Conservation (phyloP, 2,888 invertebrate species). For the Ennomos fuscantarius region DNA sequence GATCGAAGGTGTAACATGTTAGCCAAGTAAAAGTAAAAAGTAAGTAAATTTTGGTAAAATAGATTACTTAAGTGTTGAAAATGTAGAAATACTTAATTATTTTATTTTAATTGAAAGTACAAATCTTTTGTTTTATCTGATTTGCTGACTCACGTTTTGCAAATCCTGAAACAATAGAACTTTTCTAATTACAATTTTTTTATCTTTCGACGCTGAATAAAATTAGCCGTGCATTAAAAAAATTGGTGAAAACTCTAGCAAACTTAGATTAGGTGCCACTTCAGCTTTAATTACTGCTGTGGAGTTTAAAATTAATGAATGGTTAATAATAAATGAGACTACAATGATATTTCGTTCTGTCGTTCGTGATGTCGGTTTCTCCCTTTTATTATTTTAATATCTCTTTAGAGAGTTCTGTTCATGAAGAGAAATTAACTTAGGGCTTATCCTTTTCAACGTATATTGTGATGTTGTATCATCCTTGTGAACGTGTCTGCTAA, state of each 20-base stretch:
- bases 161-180: slow-evolving; percentile 9
- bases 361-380: not conserved
- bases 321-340: slow-evolving; percentile 5
- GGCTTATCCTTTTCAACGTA: slow-evolving; percentile 26
- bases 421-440: slow-evolving; percentile 27
- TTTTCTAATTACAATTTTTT: slow-evolving; percentile 15
- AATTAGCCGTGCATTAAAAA: not conserved
- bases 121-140: too few relatives aligned
- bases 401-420: slow-evolving; percentile 15
- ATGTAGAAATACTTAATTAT: too few relatives aligned
- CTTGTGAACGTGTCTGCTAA: not conserved
- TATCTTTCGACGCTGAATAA: not conserved
- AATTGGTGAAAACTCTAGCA: not conserved
- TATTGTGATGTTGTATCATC: not conserved
- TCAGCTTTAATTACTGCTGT: not conserved
- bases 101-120: too few relatives aligned
- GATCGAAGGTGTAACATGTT: too few relatives aligned
- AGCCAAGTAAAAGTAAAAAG: too few relatives aligned
- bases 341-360: too few relatives aligned
- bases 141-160: too few relatives aligned
- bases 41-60: too few relatives aligned
- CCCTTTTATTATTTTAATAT: slow-evolving; percentile 21
- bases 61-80: too few relatives aligned
- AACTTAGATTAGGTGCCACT: not conserved
- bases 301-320: slow-evolving; percentile 8